Evolutionary conservation across 1,140 invertebrate species (phyloP).

Genomic region (Lithobius niger): DNA sequence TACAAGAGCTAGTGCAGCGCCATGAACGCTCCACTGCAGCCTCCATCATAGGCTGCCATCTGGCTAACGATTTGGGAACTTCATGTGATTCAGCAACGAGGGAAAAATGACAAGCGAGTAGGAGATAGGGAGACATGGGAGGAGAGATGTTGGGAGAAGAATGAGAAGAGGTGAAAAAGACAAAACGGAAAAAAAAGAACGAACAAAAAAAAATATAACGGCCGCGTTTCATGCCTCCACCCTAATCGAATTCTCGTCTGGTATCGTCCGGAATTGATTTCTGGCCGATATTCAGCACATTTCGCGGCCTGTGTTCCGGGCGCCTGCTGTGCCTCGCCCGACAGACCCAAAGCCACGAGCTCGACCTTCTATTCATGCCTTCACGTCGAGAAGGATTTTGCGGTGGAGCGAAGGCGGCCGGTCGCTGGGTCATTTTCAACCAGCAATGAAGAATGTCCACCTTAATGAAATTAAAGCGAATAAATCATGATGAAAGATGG

Average conservation of each 20-base stretch:
- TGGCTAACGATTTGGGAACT: neutral
- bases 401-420: neutral
- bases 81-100: too few relatives aligned
- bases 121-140: neutral
- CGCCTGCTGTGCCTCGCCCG: too few relatives aligned
- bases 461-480: conserved; percentile 7
- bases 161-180: neutral
- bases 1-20: too few relatives aligned
- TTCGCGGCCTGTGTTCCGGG: neutral
- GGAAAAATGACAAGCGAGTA: too few relatives aligned
- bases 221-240: neutral
- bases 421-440: neutral
- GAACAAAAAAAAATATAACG: neutral
- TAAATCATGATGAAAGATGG: conserved; percentile 2
- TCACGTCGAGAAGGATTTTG: neutral
- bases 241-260: conserved; percentile 1
- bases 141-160: neutral
- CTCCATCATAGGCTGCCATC: conserved; percentile 4
- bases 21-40: neutral
- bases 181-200: neutral
- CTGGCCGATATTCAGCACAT: neutral
- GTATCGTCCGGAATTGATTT: neutral
- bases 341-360: too few relatives aligned
- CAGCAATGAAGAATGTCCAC: conserved; percentile 1
- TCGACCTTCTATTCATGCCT: too few relatives aligned